These are phyloP conservation scores for Phrixothrix hirtus DNA, from an alignment of 2,888 invertebrate species.

Conservation along the genomic window DNA sequence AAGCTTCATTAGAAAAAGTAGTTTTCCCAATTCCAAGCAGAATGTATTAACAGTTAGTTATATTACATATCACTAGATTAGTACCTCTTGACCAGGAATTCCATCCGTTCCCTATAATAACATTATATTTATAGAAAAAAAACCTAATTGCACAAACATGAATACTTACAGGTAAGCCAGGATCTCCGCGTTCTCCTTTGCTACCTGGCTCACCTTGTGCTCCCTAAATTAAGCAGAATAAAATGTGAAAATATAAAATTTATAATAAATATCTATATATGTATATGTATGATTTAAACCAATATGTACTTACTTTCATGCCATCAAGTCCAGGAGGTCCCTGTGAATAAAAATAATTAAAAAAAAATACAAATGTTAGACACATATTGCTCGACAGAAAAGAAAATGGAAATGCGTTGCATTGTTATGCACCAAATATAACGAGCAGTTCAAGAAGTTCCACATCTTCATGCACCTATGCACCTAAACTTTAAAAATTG, in stretches of 20 bases:
- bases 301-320: constrained; percentile 81
- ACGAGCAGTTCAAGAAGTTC: constrained; percentile 25
- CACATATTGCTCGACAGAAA: constrained; percentile 23
- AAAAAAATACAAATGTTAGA: constrained; percentile 39
- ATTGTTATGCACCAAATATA: constrained; percentile 28
- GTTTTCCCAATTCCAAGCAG: constrained; percentile 7
- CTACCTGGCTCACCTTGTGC: constrained; percentile 90
- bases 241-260: background rate
- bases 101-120: constrained; percentile 87
- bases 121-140: constrained; percentile 25
- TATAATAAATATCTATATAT: background rate
- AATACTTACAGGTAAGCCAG: constrained; percentile 84
- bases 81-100: constrained; percentile 89
- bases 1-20: constrained; percentile 3
- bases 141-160: constrained; percentile 3
- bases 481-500: constrained; percentile 14
- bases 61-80: constrained; percentile 31
- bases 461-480: constrained; percentile 29
- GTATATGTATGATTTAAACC: background rate
- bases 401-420: constrained; percentile 22
- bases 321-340: constrained; percentile 93
- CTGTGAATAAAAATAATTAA: constrained; percentile 66
- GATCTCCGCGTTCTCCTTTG: constrained; percentile 92
- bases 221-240: constrained; percentile 64
- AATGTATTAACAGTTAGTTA: background rate